phyloP scores from a whole-genome alignment of 35 echinoderm and acorn worm genomes.

The Lytechinus pictus region DNA sequence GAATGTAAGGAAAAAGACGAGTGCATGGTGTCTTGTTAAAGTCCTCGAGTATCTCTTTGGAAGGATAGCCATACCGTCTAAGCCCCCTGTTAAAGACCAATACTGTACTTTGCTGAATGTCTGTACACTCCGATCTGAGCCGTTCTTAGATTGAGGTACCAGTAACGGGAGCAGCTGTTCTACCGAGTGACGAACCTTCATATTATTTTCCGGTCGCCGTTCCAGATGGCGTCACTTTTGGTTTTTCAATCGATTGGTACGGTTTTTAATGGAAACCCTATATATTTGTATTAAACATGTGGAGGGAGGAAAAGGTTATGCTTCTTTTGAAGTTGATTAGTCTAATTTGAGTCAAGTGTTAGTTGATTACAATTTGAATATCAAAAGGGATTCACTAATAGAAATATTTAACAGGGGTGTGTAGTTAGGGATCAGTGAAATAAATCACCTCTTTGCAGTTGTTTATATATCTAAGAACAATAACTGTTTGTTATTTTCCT shows the following conservation, averaged over 20 bases:
- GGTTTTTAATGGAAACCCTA: neutral
- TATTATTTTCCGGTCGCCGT: constrained; percentile 10
- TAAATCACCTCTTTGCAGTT: too few relatives aligned
- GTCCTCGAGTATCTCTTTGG: neutral
- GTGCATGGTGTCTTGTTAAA: constrained; percentile 45
- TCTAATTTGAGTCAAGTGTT: too few relatives aligned
- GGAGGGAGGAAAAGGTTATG: too few relatives aligned
- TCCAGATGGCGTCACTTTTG: neutral
- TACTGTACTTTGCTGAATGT: constrained; percentile 1
- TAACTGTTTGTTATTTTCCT: too few relatives aligned
- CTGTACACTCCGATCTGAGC: neutral
- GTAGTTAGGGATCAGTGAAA: too few relatives aligned
- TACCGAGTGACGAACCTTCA: constrained; percentile 41
- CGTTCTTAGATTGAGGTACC: neutral
- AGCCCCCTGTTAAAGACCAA: neutral
- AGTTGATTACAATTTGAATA: too few relatives aligned
- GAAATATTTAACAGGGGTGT: too few relatives aligned
- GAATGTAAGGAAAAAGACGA: constrained; percentile 73
- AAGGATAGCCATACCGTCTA: neutral
- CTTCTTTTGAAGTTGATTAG: too few relatives aligned
- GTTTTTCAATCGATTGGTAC: constrained; percentile 11
- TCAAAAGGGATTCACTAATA: too few relatives aligned
- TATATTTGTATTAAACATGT: neutral
- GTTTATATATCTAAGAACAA: too few relatives aligned
- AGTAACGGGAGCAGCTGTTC: neutral